Base-by-base conservation (phyloP, 2,113 vertebrate species). In the Amphiprion percula region DNA sequence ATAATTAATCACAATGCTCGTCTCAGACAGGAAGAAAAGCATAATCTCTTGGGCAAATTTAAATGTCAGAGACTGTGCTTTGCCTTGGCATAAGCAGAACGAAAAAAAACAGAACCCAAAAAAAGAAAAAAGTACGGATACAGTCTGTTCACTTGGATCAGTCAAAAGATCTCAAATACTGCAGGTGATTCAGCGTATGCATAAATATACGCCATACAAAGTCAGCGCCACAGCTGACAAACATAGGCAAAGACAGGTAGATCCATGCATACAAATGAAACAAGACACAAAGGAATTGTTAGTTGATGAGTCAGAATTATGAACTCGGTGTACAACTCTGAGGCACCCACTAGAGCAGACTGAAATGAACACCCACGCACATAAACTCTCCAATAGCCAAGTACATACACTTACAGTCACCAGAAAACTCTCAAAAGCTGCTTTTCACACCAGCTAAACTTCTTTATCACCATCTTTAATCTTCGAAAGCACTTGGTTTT, bases 241-340 rank as follows among this genome's bases (percentile, higher is more conserved):
- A 52, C 49, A 44, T 15, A 21, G 50, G 59, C 26, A 47, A 61
- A 46, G 56, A 37, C 11, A 73, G 44, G 39, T 41, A 65, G 19
- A 66, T 46, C 44, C 19, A 65, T 56, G 61, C 65, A 55, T 63
- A 61, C 53, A 80, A 74, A 73, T 77, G 50, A 76, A 63, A 50
- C 30, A 56, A 67, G 41, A 62, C 52, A 73, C 61, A 80, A 59
- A 80, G 53, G 59, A 28, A 23, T 6, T 79, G 50, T 62, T 67
- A 60, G 59, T n/a, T 65, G 66, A 66, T 74, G 69, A 83, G 71
- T 75, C 76, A 60, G 54, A 67, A 69, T 46, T 56, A 70, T 44
- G 28, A 75, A 75, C 39, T 41, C 41, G 37, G 52, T 75, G 61
- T 49, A 68, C 23, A 78, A 53, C 50, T 37, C 55, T 53, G 52